A percentile compares a stretch with the other conserved stretches of the same genome.
Evolutionary conservation across 2,113 vertebrate genomes (phyloP).

Genomic region (Felis chaus): DNA sequence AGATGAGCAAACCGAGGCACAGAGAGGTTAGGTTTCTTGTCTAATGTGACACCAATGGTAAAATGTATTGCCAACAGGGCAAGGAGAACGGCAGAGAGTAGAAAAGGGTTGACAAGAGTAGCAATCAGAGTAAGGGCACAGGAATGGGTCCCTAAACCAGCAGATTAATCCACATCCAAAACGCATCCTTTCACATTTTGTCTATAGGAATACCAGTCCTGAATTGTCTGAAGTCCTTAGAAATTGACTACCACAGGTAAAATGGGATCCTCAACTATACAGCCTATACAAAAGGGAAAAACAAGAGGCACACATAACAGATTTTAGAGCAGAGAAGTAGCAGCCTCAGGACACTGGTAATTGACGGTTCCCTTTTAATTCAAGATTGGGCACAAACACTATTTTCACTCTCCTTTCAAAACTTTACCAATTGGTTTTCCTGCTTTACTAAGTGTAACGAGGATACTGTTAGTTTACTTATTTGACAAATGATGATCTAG

Average conservation of each 20-base stretch:
- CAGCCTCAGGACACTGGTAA: neutral
- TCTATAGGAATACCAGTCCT: neutral
- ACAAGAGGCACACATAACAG: neutral
- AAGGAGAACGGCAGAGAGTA: neutral
- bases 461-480: neutral
- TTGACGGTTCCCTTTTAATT: neutral
- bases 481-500: neutral
- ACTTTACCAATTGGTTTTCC: neutral
- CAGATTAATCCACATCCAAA: neutral
- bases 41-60: neutral
- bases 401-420: neutral
- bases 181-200: neutral
- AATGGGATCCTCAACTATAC: neutral
- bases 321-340: neutral
- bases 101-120: neutral
- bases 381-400: neutral
- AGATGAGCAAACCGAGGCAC: neutral
- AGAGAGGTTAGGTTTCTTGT: neutral
- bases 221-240: neutral
- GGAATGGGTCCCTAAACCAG: too few relatives aligned
- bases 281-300: neutral
- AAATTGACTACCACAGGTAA: neutral
- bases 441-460: constrained; percentile 23
- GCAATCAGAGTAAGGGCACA: neutral
- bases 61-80: neutral